These are phyloP conservation scores for Cryptops parisi DNA, from an alignment of 2,888 invertebrate species.

Conservation along the genomic window DNA sequence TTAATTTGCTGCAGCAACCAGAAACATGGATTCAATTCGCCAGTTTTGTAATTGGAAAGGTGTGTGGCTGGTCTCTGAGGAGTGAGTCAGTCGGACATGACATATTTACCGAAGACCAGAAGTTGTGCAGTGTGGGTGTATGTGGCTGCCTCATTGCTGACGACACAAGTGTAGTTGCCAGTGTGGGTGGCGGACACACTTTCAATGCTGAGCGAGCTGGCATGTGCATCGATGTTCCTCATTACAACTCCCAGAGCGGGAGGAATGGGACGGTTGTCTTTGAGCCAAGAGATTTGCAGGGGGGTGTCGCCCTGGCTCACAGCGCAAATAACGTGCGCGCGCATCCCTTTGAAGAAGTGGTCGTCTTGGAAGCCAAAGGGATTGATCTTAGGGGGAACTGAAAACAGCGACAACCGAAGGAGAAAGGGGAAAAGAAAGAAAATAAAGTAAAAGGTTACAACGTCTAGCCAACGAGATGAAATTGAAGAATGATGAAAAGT, in stretches of 20 bases:
- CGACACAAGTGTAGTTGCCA: conserved; percentile 26
- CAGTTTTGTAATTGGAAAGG: no score
- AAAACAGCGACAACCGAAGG: no score
- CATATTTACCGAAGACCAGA: conserved; percentile 22
- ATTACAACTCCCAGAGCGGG: conserved; percentile 20
- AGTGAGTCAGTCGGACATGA: no score
- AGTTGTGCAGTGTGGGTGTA: conserved; percentile 22
- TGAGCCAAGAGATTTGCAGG: conserved; percentile 53
- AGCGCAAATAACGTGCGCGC: conserved; percentile 54
- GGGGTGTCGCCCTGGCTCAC: conserved; percentile 65
- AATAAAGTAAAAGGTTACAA: no score
- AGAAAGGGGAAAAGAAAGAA: no score
- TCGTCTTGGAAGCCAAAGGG: conserved; percentile 56
- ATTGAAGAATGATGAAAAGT: no score
- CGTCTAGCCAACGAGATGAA: no score
- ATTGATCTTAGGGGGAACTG: conserved; percentile 60
- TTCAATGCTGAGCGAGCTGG: conserved; percentile 24
- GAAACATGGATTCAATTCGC: no score
- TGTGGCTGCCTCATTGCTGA: conserved; percentile 23
- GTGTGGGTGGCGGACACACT: conserved; percentile 22
- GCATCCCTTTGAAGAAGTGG: conserved; percentile 56
- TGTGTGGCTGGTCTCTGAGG: no score
- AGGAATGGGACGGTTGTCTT: conserved; percentile 28
- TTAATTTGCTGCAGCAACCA: no score
- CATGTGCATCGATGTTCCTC: conserved; percentile 20